Evolutionary conservation across 2,888 invertebrate species (phyloP).

Genomic region (Seira sanloemensis): DNA sequence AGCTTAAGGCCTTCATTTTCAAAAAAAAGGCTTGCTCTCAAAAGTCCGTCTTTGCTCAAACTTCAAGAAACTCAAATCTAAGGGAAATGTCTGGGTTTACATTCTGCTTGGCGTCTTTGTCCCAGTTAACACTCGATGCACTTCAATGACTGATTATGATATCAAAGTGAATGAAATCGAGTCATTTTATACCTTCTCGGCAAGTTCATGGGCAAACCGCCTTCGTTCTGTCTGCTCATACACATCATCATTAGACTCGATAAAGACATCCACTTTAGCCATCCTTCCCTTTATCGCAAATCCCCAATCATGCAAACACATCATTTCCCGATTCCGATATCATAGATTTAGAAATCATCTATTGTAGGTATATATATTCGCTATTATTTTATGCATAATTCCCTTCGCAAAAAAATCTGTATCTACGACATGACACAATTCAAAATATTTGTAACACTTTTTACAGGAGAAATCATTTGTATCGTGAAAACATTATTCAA

Average conservation of each 20-base stretch:
- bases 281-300: too few relatives aligned
- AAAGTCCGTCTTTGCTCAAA: too few relatives aligned
- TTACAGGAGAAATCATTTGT: neutral
- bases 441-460: neutral
- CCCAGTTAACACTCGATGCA: neutral
- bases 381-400: too few relatives aligned
- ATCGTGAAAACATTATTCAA: neutral
- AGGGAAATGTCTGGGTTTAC: constrained; percentile 27
- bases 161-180: constrained; percentile 50
- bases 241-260: neutral
- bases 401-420: too few relatives aligned
- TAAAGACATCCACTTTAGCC: too few relatives aligned
- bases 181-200: constrained; percentile 50
- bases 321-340: constrained; percentile 10
- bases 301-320: neutral
- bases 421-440: neutral
- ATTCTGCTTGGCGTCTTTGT: too few relatives aligned
- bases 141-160: constrained; percentile 58
- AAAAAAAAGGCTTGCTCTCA: neutral
- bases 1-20: neutral
- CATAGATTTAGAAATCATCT: neutral
- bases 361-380: neutral
- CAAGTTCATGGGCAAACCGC: neutral
- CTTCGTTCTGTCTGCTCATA: too few relatives aligned
- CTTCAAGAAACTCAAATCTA: neutral